Base-by-base conservation (phyloP, 2,888 invertebrate species). In the Kryphioiulus occultus region DNA sequence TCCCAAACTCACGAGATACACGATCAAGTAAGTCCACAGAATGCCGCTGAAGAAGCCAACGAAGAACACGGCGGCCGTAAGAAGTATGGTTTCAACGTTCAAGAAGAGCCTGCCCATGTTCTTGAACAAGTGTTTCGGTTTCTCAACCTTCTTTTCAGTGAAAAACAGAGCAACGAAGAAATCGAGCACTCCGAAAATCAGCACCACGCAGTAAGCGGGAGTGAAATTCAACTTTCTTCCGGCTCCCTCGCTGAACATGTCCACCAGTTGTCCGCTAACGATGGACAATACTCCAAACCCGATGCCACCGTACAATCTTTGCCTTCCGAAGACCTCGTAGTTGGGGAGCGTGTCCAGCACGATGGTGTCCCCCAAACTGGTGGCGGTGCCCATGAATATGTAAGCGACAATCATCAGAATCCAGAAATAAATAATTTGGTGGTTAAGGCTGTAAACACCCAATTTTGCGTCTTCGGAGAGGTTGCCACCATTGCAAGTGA, bases 11-110 rank as follows among this genome's bases (percentile, higher is more conserved):
- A 92, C 90, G 59, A 96, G 92, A 88, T 94, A 94, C 94, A 95
- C 95, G 91, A 89, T 92, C 89, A 92, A 89, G 89, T 91, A 92
- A n/a, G 96, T 96, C 92, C 97, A 97, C 88, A 97, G 96, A 92
- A 96, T 96, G 44, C 97, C 97, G 95, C 96, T 96, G 91, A 96
- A 94, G 91, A 96, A 95, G 88, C 97, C 97, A 90, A 97, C 93
- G 42, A 95, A 94, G 91, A 96, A 96, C 83, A 97, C 93, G 91
- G 96, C 95, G 90, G 95, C 93, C 91, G 97, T 95, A 91, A 97
- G 96, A 83, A 95, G 68, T 47, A 95, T 94, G 83, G 97, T 95
- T 90, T 96, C 95, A 26, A 5, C 5, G 68, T 59, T 59, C 53
- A 59, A n/a, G n/a, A 88, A 87, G 26, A 88, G 7, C 19, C 32